A percentile compares a stretch with the other conserved stretches of the same genome.
phyloP scores from a whole-genome alignment of 2,113 vertebrate genomes.

The Sakesphorus luctuosus region DNA sequence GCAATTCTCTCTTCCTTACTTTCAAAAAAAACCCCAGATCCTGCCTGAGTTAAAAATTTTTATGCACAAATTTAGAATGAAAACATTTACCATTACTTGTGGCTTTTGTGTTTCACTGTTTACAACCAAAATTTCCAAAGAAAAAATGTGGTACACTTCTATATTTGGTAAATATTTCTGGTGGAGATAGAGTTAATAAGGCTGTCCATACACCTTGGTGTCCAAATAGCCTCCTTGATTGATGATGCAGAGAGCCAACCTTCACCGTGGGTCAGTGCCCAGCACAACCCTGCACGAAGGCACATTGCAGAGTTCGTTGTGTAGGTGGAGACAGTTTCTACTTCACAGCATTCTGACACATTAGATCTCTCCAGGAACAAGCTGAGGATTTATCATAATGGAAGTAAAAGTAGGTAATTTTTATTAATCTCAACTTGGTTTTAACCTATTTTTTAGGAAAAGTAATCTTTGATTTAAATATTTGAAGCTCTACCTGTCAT shows the following conservation, averaged over 20 bases:
- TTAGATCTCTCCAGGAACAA: constrained; percentile 10
- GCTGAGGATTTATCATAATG: not conserved
- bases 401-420: not conserved
- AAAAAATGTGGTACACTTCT: not conserved
- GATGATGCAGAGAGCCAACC: constrained; percentile 18
- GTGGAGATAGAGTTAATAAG: constrained; percentile 61
- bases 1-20: not conserved
- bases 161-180: constrained; percentile 21
- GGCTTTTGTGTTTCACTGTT: constrained; percentile 73
- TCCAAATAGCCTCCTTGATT: constrained; percentile 49
- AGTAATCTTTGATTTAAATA: not conserved
- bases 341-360: not conserved
- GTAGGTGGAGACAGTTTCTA: not conserved
- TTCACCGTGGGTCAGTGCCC: not conserved
- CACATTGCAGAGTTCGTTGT: not conserved
- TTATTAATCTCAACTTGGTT: not conserved
- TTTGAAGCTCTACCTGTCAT: not conserved
- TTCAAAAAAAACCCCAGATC: not conserved
- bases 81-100: constrained; percentile 21
- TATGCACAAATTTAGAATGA: not conserved
- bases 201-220: not conserved
- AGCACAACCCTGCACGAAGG: not conserved
- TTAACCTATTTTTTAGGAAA: not conserved
- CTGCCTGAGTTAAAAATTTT: not conserved
- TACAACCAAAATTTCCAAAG: constrained; percentile 54